Evolutionary conservation across 2,797 vertebrate genomes (phyloP).

Genomic region (Gymnodraco acuticeps): DNA sequence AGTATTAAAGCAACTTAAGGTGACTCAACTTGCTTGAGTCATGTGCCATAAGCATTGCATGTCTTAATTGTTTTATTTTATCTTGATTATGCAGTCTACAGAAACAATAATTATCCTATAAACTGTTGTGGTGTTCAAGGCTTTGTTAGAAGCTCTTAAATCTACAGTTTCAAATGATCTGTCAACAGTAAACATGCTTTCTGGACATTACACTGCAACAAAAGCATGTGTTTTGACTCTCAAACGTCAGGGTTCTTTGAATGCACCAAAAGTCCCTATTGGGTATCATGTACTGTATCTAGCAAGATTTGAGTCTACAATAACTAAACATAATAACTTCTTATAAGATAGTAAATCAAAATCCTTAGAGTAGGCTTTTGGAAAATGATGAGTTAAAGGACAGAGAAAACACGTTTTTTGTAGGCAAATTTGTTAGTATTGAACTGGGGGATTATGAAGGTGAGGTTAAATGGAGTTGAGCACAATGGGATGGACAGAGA

Average conservation of each 20-base stretch:
- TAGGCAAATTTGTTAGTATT: neutral
- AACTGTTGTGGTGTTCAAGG: slow-evolving; percentile 14
- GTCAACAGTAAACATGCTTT: neutral
- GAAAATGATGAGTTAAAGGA: neutral
- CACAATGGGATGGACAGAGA: neutral
- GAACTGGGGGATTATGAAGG: slow-evolving; percentile 5
- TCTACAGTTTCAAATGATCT: neutral
- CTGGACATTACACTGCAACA: slow-evolving; percentile 1
- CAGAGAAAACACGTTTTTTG: neutral
- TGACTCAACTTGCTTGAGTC: slow-evolving; percentile 5
- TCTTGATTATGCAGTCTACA: neutral
- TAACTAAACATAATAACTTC: neutral
- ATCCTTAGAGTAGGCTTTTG: neutral
- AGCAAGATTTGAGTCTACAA: neutral
- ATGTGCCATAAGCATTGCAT: neutral
- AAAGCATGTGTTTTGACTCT: slow-evolving; percentile 4
- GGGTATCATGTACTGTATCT: neutral
- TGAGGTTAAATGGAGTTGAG: slow-evolving; percentile 10
- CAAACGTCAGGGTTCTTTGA: neutral
- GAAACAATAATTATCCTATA: neutral
- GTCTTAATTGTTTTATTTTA: slow-evolving; percentile 19
- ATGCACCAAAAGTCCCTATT: neutral
- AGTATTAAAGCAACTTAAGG: neutral
- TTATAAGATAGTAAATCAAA: neutral
- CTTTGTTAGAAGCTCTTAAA: slow-evolving; percentile 8